Conservation (phyloP, 2,888 invertebrate genomes). For the Lithophane leautieri region DNA sequence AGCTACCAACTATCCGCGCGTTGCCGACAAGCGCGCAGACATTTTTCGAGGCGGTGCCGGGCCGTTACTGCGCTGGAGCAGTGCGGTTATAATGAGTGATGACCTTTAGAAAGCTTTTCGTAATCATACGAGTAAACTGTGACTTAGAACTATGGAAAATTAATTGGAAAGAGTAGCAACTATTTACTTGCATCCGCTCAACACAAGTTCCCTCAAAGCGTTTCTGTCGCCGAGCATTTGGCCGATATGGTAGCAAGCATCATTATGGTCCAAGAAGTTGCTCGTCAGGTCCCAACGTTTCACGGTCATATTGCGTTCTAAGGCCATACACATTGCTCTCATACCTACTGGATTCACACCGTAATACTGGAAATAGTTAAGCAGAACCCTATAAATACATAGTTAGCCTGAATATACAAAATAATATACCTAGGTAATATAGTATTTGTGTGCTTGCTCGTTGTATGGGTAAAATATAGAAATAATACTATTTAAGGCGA, state of each 20-base stretch:
- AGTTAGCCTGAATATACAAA: no score
- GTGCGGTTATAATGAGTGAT: no score
- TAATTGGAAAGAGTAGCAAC: background rate
- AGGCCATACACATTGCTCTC: conserved; percentile 35
- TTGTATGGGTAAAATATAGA: no score
- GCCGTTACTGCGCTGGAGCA: no score
- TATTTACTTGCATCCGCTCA: conserved; percentile 43
- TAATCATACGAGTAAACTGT: background rate
- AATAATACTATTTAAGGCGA: no score
- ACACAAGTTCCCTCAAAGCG: conserved; percentile 17
- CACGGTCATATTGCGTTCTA: conserved; percentile 23
- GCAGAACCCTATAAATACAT: no score
- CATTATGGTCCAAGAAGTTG: conserved; percentile 20
- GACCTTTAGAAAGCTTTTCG: background rate
- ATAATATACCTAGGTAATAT: no score
- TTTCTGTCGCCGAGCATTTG: conserved; percentile 19
- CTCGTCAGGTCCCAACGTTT: conserved; percentile 41
- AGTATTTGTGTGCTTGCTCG: no score
- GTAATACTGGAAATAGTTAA: conserved; percentile 32
- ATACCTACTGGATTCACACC: conserved; percentile 38
- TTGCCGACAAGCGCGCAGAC: no score
- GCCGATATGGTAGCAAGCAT: conserved; percentile 39
- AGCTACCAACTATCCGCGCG: no score
- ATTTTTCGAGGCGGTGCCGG: no score
- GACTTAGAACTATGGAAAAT: background rate